Evolutionary conservation across 1,140 invertebrate genomes (phyloP).

Genomic region (Aporrectodea caliginosa): DNA sequence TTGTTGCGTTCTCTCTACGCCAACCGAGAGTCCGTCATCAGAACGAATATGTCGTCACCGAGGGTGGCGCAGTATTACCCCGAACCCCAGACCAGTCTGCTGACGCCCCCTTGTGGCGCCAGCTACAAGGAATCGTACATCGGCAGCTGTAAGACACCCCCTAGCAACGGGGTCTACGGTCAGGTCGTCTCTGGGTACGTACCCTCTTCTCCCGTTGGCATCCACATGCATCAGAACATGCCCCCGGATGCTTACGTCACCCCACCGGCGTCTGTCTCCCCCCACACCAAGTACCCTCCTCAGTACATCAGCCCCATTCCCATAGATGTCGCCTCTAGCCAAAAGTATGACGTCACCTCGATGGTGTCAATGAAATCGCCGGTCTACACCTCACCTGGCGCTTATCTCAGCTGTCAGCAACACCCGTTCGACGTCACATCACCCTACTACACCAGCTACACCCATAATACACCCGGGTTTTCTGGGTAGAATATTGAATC

Average conservation of each 20-base stretch:
- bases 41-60: conserved; percentile 77
- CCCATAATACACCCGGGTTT: too few relatives aligned
- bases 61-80: conserved; percentile 49
- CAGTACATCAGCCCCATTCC: too few relatives aligned
- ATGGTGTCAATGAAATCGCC: neutral
- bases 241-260: conserved; percentile 63
- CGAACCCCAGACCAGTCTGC: conserved; percentile 64
- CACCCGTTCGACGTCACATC: too few relatives aligned
- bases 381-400: neutral
- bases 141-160: conserved; percentile 36
- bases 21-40: conserved; percentile 88
- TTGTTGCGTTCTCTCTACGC: conserved; percentile 84
- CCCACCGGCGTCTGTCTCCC: conserved; percentile 88
- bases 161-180: conserved; percentile 33
- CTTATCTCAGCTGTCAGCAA: too few relatives aligned
- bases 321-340: neutral
- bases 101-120: conserved; percentile 73
- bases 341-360: neutral
- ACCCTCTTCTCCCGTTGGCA: conserved; percentile 19
- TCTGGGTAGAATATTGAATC: too few relatives aligned
- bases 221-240: conserved; percentile 9
- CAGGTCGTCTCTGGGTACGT: neutral
- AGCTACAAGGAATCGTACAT: conserved; percentile 63
- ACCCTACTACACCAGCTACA: too few relatives aligned
- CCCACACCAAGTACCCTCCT: conserved; percentile 65